Evolutionary conservation across 2,113 vertebrate genomes (phyloP).

Genomic region (Acrocephalus arundinaceus): DNA sequence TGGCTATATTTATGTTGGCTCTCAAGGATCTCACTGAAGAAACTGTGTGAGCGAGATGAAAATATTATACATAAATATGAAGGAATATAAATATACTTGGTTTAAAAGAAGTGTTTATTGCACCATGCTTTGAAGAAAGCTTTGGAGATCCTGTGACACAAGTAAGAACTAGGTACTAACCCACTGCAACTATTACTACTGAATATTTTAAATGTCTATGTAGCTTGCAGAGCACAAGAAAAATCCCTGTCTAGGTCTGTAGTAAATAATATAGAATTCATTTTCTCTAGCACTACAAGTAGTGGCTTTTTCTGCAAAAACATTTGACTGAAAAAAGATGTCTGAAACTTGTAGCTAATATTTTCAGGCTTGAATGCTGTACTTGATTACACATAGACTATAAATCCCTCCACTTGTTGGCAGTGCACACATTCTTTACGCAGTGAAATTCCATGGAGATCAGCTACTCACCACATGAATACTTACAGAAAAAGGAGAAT

Average conservation of each 20-base stretch:
- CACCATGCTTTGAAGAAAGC: background rate
- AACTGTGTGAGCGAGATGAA: background rate
- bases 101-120: background rate
- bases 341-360: background rate
- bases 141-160: background rate
- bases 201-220: background rate
- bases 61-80: background rate
- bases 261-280: background rate
- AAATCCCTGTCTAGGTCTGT: background rate
- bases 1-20: constrained; percentile 25
- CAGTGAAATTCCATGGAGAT: background rate
- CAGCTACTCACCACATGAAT: background rate
- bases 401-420: background rate
- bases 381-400: background rate
- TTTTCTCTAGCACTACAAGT: background rate
- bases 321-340: background rate
- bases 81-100: background rate
- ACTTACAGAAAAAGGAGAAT: constrained; percentile 83
- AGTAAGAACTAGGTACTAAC: background rate
- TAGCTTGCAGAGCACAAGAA: background rate
- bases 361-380: background rate
- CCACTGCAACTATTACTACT: background rate
- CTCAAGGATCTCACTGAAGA: constrained; percentile 18
- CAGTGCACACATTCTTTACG: background rate
- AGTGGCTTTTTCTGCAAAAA: fast-evolving